Percentiles rank a stretch among this genome's conserved stretches.
Evolutionary conservation across 2,888 invertebrate genomes (phyloP).

Genomic region (Rhogogaster chlorosoma): DNA sequence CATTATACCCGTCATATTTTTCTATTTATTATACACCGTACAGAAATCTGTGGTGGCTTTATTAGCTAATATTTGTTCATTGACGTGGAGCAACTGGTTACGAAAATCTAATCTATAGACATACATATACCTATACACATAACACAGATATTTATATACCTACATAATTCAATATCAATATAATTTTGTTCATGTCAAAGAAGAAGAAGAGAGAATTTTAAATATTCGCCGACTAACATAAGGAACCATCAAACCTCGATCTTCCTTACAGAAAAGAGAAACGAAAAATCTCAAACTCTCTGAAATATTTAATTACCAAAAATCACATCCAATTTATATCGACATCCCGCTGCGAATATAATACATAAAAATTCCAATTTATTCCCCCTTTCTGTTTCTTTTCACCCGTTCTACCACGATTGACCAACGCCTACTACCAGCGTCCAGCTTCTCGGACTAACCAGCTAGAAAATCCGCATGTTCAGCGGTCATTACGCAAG

Average conservation of each 20-base stretch:
- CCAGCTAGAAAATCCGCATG: conserved; percentile 40
- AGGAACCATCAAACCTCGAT: not conserved
- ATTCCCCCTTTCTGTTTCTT: not conserved
- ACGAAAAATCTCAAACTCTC: not conserved
- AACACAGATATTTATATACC: too few relatives aligned
- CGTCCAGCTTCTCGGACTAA: not conserved
- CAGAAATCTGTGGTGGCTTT: not conserved
- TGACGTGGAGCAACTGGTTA: conserved; percentile 11
- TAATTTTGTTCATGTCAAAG: not conserved
- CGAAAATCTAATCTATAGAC: not conserved
- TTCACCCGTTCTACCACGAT: not conserved
- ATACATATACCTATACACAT: not conserved
- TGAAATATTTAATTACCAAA: conserved; percentile 5
- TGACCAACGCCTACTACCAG: not conserved
- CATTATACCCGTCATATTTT: conserved; percentile 21
- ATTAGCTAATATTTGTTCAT: conserved; percentile 29
- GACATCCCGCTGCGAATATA: not conserved
- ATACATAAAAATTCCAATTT: conserved; percentile 5
- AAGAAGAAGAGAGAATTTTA: conserved; percentile 3
- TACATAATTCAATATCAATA: not conserved
- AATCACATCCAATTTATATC: not conserved
- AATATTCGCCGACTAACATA: not conserved
- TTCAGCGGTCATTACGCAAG: conserved; percentile 10
- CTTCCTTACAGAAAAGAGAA: not conserved
- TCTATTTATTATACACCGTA: conserved; percentile 21